phyloP scores from a whole-genome alignment of 2,888 invertebrate species.

The Amphimallon solstitiale region DNA sequence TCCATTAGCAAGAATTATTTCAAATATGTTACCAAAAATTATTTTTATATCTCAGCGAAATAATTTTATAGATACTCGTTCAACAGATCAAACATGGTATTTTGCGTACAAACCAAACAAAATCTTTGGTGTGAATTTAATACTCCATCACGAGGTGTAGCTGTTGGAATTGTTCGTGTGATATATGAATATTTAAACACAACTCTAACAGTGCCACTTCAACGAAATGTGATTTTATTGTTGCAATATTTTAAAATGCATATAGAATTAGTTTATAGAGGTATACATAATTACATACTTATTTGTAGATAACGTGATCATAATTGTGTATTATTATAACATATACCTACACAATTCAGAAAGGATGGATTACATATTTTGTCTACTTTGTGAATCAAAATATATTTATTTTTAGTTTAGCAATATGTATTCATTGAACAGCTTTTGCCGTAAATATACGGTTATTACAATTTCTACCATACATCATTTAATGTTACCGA shows the following conservation, averaged over 20 bases:
- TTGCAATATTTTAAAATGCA: slow-evolving; percentile 56
- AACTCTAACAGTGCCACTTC: slow-evolving; percentile 7
- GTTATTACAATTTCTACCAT: too few species aligned
- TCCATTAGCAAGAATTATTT: too few species aligned
- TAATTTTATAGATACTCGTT: too few species aligned
- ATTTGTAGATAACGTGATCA: slow-evolving; percentile 30
- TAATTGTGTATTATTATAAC: slow-evolving; percentile 17
- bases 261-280: slow-evolving; percentile 27
- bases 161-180: not conserved
- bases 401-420: not conserved
- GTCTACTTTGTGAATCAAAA: not conserved
- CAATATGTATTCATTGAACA: too few species aligned
- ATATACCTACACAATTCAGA: not conserved
- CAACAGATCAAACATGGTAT: too few species aligned
- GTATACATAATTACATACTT: slow-evolving; percentile 3
- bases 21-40: too few species aligned
- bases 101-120: not conserved
- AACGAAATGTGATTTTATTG: slow-evolving; percentile 55
- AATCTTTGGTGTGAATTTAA: not conserved
- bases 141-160: not conserved
- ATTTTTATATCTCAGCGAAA: too few species aligned
- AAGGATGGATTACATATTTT: not conserved
- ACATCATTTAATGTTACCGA: too few species aligned
- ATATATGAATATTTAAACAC: too few species aligned
- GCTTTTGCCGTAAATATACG: too few species aligned